Percentiles rank a stretch among this genome's conserved stretches.
Conservation (phyloP, 2,113 vertebrate genomes). For the Corvus hawaiiensis region DNA sequence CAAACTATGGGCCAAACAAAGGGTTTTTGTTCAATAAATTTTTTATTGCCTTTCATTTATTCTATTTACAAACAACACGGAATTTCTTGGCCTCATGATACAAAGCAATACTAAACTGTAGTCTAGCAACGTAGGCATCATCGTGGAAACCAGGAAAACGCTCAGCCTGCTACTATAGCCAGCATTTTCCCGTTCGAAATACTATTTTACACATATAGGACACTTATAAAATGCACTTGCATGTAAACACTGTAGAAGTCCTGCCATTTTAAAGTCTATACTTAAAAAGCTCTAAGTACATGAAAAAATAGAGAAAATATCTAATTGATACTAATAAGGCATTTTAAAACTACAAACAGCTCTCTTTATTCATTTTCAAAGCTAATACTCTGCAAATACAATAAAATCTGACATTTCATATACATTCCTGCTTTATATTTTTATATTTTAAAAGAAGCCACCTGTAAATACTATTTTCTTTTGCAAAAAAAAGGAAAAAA, state of each 20-base stretch:
- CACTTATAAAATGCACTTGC: constrained; percentile 92
- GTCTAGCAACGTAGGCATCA: constrained; percentile 81
- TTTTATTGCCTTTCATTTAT: constrained; percentile 94
- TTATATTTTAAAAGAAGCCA: constrained; percentile 90
- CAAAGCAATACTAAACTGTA: constrained; percentile 85
- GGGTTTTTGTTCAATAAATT: constrained; percentile 85
- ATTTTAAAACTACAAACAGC: constrained; percentile 92
- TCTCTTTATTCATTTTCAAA: constrained; percentile 89
- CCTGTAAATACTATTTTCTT: constrained; percentile 95
- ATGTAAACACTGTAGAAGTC: constrained; percentile 96
- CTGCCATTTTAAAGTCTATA: constrained; percentile 85
- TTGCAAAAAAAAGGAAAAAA: constrained; percentile 70
- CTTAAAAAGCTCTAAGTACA: constrained; percentile 92
- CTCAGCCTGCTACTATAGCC: constrained; percentile 72
- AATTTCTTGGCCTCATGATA: constrained; percentile 86
- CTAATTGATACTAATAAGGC: constrained; percentile 89
- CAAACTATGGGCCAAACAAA: constrained; percentile 91
- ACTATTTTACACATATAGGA: constrained; percentile 89
- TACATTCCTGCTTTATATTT: constrained; percentile 95
- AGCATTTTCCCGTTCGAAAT: constrained; percentile 76
- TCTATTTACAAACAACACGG: constrained; percentile 92
- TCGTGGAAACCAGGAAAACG: constrained; percentile 74
- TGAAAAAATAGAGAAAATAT: constrained; percentile 92
- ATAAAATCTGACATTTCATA: constrained; percentile 96
- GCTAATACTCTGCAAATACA: constrained; percentile 88